phyloP scores from a whole-genome alignment of 2,113 vertebrate species.

The Sander lucioperca region DNA sequence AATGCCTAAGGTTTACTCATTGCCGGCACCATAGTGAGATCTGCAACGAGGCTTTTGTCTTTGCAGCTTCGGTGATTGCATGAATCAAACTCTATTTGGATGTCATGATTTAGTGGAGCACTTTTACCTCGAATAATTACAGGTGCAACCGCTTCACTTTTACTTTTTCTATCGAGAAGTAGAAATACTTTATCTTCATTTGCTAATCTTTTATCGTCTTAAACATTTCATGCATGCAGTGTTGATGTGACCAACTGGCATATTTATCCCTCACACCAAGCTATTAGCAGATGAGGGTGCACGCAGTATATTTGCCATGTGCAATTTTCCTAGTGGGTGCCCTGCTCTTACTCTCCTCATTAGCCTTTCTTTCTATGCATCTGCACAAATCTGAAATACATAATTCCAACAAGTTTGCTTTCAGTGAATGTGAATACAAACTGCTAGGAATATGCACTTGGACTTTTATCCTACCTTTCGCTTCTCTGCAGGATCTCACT shows the following conservation, averaged over 20 bases:
- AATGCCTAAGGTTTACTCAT: conserved; percentile 27
- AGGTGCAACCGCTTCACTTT: conserved; percentile 25
- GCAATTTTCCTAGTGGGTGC: conserved; percentile 42
- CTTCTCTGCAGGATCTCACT: conserved; percentile 87
- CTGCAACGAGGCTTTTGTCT: conserved; percentile 14
- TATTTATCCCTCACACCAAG: conserved; percentile 31
- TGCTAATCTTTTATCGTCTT: conserved; percentile 42
- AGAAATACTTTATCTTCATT: conserved; percentile 13
- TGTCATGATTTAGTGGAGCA: conserved; percentile 28
- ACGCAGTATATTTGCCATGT: conserved; percentile 39
- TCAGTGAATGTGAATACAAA: conserved; percentile 57
- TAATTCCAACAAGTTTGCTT: conserved; percentile 51
- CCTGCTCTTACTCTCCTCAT: conserved; percentile 51
- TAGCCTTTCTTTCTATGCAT: conserved; percentile 64
- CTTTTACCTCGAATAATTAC: conserved; percentile 25
- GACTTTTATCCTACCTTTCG: conserved; percentile 88
- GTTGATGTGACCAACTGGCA: conserved; percentile 31
- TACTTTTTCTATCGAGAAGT: neutral
- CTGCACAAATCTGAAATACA: conserved; percentile 65
- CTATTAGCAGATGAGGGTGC: conserved; percentile 40
- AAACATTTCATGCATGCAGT: conserved; percentile 40
- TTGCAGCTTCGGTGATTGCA: conserved; percentile 11
- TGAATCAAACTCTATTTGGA: conserved; percentile 18
- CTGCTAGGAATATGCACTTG: conserved; percentile 42
- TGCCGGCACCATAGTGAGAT: conserved; percentile 32